These are phyloP conservation scores for Drosophila sucinea DNA, from an alignment of 1,140 invertebrate genomes.

Conservation along the genomic window DNA sequence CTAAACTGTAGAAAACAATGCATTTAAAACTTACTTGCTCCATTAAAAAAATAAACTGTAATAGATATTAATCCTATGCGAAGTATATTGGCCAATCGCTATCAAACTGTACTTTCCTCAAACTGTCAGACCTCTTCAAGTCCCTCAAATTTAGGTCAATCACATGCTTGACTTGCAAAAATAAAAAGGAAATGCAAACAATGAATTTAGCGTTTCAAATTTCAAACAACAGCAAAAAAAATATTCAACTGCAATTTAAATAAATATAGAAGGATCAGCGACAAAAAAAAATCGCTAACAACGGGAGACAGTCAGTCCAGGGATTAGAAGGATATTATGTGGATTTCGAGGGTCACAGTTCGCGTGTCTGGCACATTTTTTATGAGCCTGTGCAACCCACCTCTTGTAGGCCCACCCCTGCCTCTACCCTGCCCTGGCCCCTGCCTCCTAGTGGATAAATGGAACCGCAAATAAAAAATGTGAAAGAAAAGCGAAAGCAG, in stretches of 20 bases:
- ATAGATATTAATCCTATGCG: too few species aligned
- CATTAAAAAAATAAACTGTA: not conserved
- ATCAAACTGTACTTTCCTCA: constrained; percentile 13
- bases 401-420: constrained; percentile 5
- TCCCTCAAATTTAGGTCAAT: constrained; percentile 61
- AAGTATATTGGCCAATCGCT: too few species aligned
- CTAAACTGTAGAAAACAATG: too few species aligned
- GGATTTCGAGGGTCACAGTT: constrained; percentile 59
- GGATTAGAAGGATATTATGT: constrained; percentile 66
- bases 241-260: constrained; percentile 54
- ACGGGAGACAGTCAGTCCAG: constrained; percentile 43
- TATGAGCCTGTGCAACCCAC: constrained; percentile 41
- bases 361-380: constrained; percentile 72
- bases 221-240: constrained; percentile 43
- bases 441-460: constrained; percentile 41
- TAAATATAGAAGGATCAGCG: constrained; percentile 27
- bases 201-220: constrained; percentile 34
- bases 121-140: not conserved
- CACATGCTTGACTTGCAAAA: constrained; percentile 69
- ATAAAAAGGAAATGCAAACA: constrained; percentile 16
- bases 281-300: constrained; percentile 45
- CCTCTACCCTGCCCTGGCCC: constrained; percentile 31
- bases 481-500: constrained; percentile 72
- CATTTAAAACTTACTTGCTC: not conserved
- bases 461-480: constrained; percentile 71